Conservation (phyloP, 2,888 invertebrate genomes). For the Adelphocoris suturalis region DNA sequence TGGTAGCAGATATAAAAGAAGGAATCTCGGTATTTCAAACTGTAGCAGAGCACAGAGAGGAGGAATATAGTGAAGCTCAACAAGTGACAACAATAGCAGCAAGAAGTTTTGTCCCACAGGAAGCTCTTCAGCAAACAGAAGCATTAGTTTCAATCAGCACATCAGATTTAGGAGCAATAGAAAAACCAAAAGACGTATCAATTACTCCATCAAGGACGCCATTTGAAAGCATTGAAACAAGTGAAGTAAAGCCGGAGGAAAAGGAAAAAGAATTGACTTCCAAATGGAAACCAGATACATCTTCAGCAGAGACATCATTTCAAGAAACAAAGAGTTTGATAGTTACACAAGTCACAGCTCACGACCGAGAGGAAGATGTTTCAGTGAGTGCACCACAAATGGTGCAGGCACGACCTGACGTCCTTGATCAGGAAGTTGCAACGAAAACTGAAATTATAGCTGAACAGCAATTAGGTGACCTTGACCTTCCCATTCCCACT, state of each 20-base stretch:
- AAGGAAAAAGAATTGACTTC: conserved; percentile 77
- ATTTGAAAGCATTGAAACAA: conserved; percentile 78
- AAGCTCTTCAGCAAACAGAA: conserved; percentile 79
- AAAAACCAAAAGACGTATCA: conserved; percentile 77
- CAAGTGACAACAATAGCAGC: conserved; percentile 75
- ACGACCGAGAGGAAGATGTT: conserved; percentile 76
- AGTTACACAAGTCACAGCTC: conserved; percentile 77
- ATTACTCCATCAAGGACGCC: conserved; percentile 77
- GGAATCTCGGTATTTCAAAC: conserved; percentile 76
- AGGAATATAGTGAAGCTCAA: conserved; percentile 74
- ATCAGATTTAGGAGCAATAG: conserved; percentile 72
- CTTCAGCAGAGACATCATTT: conserved; percentile 76
- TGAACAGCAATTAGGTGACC: conserved; percentile 75
- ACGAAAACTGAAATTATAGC: conserved; percentile 76
- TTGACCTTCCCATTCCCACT: conserved; percentile 74
- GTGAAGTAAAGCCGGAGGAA: conserved; percentile 78
- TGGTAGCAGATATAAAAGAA: conserved; percentile 76
- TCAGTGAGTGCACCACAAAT: conserved; percentile 77
- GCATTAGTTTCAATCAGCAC: conserved; percentile 75
- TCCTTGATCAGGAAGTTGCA: conserved; percentile 75
- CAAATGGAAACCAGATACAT: conserved; percentile 75
- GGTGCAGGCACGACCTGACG: conserved; percentile 74
- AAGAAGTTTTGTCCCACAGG: conserved; percentile 78
- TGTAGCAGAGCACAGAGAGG: conserved; percentile 76
- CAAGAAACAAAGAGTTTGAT: conserved; percentile 78